phyloP scores from a whole-genome alignment of 2,888 invertebrate genomes.

The Plebejus anna region DNA sequence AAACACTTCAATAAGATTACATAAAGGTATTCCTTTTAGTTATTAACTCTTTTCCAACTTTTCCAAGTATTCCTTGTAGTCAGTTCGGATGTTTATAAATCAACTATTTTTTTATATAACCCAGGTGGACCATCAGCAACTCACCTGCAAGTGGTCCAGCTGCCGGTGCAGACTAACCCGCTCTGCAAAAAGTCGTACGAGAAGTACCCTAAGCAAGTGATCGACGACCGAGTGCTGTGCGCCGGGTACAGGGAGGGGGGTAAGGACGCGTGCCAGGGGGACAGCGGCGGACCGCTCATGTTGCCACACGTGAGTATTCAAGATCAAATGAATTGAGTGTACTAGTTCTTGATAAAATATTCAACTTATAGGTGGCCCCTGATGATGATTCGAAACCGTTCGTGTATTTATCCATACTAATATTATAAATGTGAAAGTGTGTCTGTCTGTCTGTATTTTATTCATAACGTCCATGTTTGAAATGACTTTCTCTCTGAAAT shows the following conservation, averaged over 20 bases:
- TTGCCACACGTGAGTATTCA: conserved; percentile 64
- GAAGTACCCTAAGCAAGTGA: conserved; percentile 69
- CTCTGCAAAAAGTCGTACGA: conserved; percentile 81
- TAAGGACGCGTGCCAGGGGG: conserved; percentile 88
- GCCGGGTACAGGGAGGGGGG: conserved; percentile 83
- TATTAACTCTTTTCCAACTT: no score
- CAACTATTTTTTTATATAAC: conserved; percentile 30
- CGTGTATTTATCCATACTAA: no score
- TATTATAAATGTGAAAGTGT: no score
- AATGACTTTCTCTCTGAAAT: no score
- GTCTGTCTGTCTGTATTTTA: no score
- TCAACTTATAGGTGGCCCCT: no score
- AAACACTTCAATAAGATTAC: no score
- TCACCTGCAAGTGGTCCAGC: conserved; percentile 83
- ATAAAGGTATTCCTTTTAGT: no score
- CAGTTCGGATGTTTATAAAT: no score
- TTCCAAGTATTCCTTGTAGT: neutral
- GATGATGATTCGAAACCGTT: no score
- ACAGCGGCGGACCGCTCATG: conserved; percentile 91
- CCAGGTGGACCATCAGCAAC: conserved; percentile 84
- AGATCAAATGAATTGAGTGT: neutral
- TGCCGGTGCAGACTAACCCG: conserved; percentile 83
- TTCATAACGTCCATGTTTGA: no score
- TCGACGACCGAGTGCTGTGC: conserved; percentile 83
- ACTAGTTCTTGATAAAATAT: no score